Conservation (phyloP, 2,888 invertebrate genomes). For the Euplexia lucipara region DNA sequence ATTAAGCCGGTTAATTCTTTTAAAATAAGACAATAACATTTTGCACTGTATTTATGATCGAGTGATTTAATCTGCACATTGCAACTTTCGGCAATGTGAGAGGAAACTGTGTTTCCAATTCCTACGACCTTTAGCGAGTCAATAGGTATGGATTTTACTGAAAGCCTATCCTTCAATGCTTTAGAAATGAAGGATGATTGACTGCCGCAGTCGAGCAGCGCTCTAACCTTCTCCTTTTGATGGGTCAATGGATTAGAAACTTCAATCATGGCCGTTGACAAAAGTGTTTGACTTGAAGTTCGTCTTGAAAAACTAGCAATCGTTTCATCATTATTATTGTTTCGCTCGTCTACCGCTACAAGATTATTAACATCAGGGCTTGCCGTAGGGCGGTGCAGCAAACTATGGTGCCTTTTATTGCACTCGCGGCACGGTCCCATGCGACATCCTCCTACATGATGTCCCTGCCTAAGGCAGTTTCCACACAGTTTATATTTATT, state of each 20-base stretch:
- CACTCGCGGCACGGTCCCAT: constrained; percentile 62
- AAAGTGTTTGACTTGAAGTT: constrained; percentile 4
- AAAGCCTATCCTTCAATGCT: constrained; percentile 15
- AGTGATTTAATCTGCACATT: constrained; percentile 30
- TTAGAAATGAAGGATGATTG: constrained; percentile 20
- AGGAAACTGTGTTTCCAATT: constrained; percentile 31
- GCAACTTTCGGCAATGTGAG: constrained; percentile 7
- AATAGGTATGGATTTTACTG: constrained; percentile 12
- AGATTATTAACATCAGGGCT: neutral
- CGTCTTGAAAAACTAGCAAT: constrained; percentile 10
- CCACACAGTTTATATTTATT: constrained; percentile 8
- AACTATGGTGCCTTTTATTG: constrained; percentile 52
- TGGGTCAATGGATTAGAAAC: constrained; percentile 15
- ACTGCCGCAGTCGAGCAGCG: too few species aligned
- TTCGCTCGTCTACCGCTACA: neutral
- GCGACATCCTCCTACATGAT: constrained; percentile 50
- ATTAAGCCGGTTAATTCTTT: too few species aligned
- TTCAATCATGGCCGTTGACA: constrained; percentile 14
- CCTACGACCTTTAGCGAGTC: constrained; percentile 44
- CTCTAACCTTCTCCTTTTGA: constrained; percentile 8
- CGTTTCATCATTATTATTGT: neutral
- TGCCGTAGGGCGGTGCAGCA: constrained; percentile 45
- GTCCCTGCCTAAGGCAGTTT: constrained; percentile 59
- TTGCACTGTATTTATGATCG: constrained; percentile 36
- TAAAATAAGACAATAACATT: too few species aligned